Evolutionary conservation across 2,888 invertebrate species (phyloP).

Genomic region (Tiliacea aurago): DNA sequence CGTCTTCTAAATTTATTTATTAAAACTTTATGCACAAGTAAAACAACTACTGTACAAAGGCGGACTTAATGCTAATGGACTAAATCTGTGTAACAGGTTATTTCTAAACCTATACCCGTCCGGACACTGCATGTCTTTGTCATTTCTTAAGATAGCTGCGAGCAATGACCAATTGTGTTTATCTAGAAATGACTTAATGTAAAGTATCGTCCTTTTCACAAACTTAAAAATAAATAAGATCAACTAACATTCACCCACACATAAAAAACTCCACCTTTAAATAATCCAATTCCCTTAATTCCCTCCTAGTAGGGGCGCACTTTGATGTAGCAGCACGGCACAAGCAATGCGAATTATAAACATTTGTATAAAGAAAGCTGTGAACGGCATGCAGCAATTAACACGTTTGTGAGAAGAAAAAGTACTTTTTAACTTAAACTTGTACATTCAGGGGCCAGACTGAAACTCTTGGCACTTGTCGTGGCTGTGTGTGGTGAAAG

Average conservation of each 20-base stretch:
- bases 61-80: no score
- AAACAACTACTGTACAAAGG: no score
- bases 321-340: conserved; percentile 79
- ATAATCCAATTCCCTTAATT: conserved; percentile 19
- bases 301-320: conserved; percentile 63
- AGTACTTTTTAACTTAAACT: conserved; percentile 45
- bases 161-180: neutral
- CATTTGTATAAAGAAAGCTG: conserved; percentile 77
- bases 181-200: neutral
- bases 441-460: conserved; percentile 38
- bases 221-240: neutral
- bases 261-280: neutral
- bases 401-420: conserved; percentile 59
- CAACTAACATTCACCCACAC: neutral
- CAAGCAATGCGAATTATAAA: conserved; percentile 79
- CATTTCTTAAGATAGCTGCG: neutral
- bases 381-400: conserved; percentile 72
- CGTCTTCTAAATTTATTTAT: no score
- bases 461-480: conserved; percentile 50
- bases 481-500: neutral
- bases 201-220: neutral
- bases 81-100: neutral
- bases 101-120: neutral
- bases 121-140: neutral
- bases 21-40: no score